phyloP scores from a whole-genome alignment of 1,140 invertebrate genomes.

The Scaptodrosophila lebanonensis region DNA sequence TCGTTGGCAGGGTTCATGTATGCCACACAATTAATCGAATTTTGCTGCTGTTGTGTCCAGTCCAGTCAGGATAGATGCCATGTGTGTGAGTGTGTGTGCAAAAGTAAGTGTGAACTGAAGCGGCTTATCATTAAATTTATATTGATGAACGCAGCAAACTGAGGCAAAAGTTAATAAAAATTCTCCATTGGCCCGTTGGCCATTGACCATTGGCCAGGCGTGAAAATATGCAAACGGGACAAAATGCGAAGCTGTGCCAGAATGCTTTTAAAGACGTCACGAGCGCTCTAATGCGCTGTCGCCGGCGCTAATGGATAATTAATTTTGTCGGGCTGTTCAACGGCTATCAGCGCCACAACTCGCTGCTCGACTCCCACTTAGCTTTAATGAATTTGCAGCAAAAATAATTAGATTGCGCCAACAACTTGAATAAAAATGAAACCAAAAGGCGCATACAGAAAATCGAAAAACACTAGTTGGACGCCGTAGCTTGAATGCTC shows the following conservation, averaged over 20 bases:
- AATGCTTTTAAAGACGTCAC: no score
- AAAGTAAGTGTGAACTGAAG: conserved; percentile 19
- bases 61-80: no score
- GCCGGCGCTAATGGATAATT: conserved; percentile 67
- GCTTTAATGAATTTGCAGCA: conserved; percentile 62
- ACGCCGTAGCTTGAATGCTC: no score
- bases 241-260: no score
- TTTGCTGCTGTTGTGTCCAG: no score
- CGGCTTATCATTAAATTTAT: conserved; percentile 53
- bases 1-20: neutral
- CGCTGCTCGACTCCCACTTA: no score
- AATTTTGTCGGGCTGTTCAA: conserved; percentile 52
- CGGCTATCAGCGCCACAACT: no score
- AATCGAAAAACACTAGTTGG: conserved; percentile 42
- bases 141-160: conserved; percentile 51
- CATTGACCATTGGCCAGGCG: conserved; percentile 24
- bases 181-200: conserved; percentile 12
- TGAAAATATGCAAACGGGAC: conserved; percentile 69
- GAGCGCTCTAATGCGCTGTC: conserved; percentile 8
- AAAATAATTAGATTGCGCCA: conserved; percentile 61
- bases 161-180: conserved; percentile 62
- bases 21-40: conserved; percentile 43
- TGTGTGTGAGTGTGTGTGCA: conserved; percentile 17
- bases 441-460: conserved; percentile 34
- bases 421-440: conserved; percentile 21